Percentiles rank a stretch among this genome's conserved stretches.
Evolutionary conservation across 1,140 invertebrate species (phyloP).

Genomic region (Drosophila lini): DNA sequence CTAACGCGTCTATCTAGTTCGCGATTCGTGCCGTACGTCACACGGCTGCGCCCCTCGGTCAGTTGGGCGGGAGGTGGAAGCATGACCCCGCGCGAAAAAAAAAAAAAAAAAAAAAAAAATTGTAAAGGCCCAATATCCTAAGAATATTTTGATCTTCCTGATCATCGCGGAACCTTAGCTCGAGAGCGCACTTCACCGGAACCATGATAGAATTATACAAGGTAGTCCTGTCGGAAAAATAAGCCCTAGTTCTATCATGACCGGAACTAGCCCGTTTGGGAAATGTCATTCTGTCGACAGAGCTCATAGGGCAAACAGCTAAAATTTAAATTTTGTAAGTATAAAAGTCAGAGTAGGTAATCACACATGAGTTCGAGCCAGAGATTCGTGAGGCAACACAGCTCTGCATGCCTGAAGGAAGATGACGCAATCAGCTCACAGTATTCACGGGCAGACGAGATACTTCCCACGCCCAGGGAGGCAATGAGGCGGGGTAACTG

Average conservation of each 20-base stretch:
- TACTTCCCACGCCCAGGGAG: neutral
- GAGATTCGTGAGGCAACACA: neutral
- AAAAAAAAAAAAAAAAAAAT: no score
- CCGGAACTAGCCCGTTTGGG: neutral
- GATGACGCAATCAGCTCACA: neutral
- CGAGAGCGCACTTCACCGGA: neutral
- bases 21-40: no score
- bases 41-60: no score
- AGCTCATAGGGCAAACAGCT: neutral
- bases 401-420: neutral
- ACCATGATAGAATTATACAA: no score
- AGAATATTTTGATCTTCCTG: neutral
- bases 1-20: no score
- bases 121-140: no score
- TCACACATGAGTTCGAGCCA: constrained; percentile 6
- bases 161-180: constrained; percentile 5
- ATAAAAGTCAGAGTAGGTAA: constrained; percentile 13
- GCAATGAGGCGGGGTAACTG: constrained; percentile 22
- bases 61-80: no score
- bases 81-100: no score
- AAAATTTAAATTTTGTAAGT: constrained; percentile 6
- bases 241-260: no score
- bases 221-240: no score
- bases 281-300: neutral
- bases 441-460: neutral